Evolutionary conservation across 1,140 invertebrate genomes (phyloP).

Genomic region (Ceratitis capitata): DNA sequence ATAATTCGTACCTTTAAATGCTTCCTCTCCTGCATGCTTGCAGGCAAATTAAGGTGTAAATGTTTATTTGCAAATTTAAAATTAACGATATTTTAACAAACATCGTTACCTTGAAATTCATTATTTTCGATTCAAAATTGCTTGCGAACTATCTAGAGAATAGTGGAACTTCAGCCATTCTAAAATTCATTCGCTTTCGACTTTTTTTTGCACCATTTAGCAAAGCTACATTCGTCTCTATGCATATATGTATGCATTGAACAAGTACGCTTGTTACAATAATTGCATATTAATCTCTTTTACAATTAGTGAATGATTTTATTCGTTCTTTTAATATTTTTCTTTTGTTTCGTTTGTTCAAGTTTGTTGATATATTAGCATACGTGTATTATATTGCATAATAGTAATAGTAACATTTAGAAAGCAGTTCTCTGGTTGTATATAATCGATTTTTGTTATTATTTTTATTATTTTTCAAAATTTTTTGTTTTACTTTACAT

Average conservation of each 20-base stretch:
- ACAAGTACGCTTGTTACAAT: not conserved
- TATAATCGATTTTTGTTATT: not conserved
- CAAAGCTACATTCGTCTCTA: not conserved
- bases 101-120: no score
- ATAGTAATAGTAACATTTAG: slow-evolving; percentile 41
- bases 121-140: not conserved
- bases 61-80: no score
- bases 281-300: not conserved
- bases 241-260: not conserved
- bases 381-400: slow-evolving; percentile 23
- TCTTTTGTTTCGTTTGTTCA: not conserved
- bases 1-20: no score
- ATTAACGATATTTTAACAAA: no score
- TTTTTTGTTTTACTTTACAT: slow-evolving; percentile 26
- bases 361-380: slow-evolving; percentile 10
- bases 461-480: not conserved
- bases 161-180: not conserved
- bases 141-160: not conserved
- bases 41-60: no score
- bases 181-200: not conserved
- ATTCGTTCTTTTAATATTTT: slow-evolving; percentile 6
- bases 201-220: not conserved
- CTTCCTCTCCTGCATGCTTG: no score
- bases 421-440: slow-evolving; percentile 37
- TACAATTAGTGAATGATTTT: not conserved